phyloP scores from a whole-genome alignment of 1,140 invertebrate species.

The Drosophila ironensis region DNA sequence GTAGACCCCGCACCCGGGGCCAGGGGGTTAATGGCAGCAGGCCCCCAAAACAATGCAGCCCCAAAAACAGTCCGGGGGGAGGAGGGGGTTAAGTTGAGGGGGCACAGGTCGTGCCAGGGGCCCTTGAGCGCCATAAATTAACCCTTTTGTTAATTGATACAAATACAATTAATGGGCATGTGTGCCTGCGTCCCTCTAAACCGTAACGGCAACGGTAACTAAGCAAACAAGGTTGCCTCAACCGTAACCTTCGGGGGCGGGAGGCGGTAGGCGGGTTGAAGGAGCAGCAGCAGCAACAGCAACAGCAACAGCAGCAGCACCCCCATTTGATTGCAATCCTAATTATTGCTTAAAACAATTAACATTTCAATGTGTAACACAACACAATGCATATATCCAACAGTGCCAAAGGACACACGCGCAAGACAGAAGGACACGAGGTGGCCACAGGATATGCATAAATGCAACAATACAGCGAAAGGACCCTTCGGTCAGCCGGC shows the following conservation, averaged over 20 bases:
- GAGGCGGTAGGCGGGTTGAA: slow-evolving; percentile 7
- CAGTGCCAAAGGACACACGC: not conserved
- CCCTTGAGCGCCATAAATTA: slow-evolving; percentile 80
- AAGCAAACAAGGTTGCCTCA: slow-evolving; percentile 53
- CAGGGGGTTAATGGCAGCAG: slow-evolving; percentile 40
- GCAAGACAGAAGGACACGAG: slow-evolving; percentile 2
- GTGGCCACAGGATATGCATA: slow-evolving; percentile 75
- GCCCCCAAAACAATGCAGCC: slow-evolving; percentile 32
- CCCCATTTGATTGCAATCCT: slow-evolving; percentile 72
- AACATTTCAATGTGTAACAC: slow-evolving; percentile 78
- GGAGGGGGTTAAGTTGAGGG: not conserved
- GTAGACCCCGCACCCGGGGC: slow-evolving; percentile 1
- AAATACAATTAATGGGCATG: slow-evolving; percentile 76
- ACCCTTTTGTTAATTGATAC: slow-evolving; percentile 82
- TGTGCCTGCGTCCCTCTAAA: slow-evolving; percentile 39
- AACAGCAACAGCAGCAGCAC: not conserved
- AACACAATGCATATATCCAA: slow-evolving; percentile 49
- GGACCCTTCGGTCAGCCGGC: slow-evolving; percentile 35
- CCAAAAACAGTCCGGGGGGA: not conserved
- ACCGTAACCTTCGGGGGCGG: slow-evolving; percentile 32
- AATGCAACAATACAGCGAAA: slow-evolving; percentile 63
- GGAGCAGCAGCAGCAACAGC: slow-evolving; percentile 14
- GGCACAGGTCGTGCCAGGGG: slow-evolving; percentile 30
- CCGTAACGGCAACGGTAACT: slow-evolving; percentile 61
- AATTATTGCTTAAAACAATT: slow-evolving; percentile 81